Percentiles rank a stretch among this genome's conserved stretches.
Evolutionary conservation across 2,797 vertebrate genomes (phyloP).

Genomic region (Peromyscus attwateri): DNA sequence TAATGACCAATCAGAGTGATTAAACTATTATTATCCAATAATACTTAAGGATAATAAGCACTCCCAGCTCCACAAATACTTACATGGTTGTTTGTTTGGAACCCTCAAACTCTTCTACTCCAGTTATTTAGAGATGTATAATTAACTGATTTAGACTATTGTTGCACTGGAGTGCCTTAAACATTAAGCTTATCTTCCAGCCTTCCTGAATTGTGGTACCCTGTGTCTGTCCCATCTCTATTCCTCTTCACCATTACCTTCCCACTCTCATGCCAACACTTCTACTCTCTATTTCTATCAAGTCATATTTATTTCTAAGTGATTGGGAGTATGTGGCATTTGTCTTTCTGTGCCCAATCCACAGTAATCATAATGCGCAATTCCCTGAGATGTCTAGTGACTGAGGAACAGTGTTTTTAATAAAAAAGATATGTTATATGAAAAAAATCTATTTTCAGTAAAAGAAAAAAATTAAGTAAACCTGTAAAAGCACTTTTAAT

Average conservation of each 20-base stretch:
- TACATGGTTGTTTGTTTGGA: background rate
- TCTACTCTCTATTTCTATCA: background rate
- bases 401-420: background rate
- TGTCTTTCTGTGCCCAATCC: background rate
- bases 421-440: background rate
- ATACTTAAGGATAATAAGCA: background rate
- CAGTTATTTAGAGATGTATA: background rate
- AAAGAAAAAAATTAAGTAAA: background rate
- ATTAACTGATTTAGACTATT: background rate
- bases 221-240: background rate
- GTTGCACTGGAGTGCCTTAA: background rate
- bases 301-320: background rate
- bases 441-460: background rate
- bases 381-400: background rate
- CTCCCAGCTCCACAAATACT: background rate
- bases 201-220: background rate
- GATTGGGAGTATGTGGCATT: background rate
- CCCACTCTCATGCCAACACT: background rate
- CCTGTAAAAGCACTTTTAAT: background rate
- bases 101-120: background rate
- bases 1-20: background rate
- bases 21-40: background rate
- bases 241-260: background rate
- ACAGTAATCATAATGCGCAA: background rate
- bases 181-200: background rate